Evolutionary conservation across 2,113 vertebrate genomes (phyloP).

Genomic region (Hepsetus odoe): DNA sequence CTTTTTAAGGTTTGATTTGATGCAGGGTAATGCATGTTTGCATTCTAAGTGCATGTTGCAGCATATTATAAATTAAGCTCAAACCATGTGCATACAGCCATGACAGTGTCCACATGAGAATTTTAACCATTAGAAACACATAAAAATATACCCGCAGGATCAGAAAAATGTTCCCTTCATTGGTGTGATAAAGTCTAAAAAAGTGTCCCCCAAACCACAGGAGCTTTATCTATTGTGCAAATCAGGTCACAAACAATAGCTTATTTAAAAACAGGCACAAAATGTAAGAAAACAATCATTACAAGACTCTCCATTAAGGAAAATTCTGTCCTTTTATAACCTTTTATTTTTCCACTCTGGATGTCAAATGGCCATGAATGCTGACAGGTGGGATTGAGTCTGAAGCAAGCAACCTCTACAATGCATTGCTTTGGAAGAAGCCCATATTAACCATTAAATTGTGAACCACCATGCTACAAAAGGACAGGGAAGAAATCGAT

Average conservation of each 20-base stretch:
- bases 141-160: not conserved
- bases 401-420: constrained; percentile 22
- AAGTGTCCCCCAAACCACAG: constrained; percentile 3
- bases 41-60: not conserved
- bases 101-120: not conserved
- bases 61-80: not conserved
- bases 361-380: constrained; percentile 1
- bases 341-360: constrained; percentile 25
- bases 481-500: constrained; percentile 5
- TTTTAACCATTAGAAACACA: not conserved
- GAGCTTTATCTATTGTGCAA: not conserved
- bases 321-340: constrained; percentile 42
- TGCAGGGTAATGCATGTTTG: not conserved
- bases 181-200: not conserved
- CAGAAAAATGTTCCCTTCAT: not conserved
- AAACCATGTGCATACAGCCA: not conserved
- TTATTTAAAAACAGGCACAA: constrained; percentile 19
- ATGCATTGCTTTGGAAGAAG: constrained; percentile 10
- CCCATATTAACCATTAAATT: constrained; percentile 10
- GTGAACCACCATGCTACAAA: not conserved
- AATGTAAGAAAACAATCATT: not conserved
- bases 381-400: not conserved
- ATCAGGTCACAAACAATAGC: constrained; percentile 8
- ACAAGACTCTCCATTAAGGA: constrained; percentile 12
- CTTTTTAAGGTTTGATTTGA: not conserved